Conservation (phyloP, 1,140 invertebrate genomes). For the Neodiprion virginianus region DNA sequence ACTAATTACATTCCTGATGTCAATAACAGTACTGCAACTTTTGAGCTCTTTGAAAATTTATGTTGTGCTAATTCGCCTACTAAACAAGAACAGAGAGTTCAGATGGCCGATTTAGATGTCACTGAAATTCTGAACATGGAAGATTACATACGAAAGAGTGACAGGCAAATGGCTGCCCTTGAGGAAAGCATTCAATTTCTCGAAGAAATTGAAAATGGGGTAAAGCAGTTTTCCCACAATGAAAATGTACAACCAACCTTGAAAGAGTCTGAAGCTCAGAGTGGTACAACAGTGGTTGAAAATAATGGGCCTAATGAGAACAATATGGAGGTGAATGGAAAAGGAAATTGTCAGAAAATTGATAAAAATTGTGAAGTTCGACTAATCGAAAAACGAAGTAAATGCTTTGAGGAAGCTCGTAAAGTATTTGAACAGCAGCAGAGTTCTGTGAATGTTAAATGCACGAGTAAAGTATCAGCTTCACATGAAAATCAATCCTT, state of each 20-base stretch:
- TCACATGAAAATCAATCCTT: neutral
- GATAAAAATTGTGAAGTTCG: neutral
- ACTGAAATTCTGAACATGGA: neutral
- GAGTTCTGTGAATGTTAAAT: no score
- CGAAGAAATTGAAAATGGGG: neutral
- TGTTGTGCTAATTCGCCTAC: neutral
- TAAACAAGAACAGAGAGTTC: neutral
- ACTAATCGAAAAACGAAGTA: neutral
- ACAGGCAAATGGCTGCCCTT: neutral
- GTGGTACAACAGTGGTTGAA: neutral
- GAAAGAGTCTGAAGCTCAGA: neutral
- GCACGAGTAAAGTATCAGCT: neutral
- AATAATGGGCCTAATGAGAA: neutral
- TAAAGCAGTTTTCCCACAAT: neutral
- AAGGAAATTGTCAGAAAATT: neutral
- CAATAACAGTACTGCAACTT: neutral
- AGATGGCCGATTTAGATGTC: no score
- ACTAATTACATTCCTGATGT: no score
- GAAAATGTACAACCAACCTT: neutral
- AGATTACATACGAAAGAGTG: neutral
- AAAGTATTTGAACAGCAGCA: no score
- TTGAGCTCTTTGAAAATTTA: neutral
- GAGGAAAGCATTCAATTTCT: neutral
- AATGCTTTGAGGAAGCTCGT: neutral
- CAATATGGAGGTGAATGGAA: neutral